These are phyloP conservation scores for Metridium senile DNA, from an alignment of 92 coral and sea anemone species.

Conservation along the genomic window DNA sequence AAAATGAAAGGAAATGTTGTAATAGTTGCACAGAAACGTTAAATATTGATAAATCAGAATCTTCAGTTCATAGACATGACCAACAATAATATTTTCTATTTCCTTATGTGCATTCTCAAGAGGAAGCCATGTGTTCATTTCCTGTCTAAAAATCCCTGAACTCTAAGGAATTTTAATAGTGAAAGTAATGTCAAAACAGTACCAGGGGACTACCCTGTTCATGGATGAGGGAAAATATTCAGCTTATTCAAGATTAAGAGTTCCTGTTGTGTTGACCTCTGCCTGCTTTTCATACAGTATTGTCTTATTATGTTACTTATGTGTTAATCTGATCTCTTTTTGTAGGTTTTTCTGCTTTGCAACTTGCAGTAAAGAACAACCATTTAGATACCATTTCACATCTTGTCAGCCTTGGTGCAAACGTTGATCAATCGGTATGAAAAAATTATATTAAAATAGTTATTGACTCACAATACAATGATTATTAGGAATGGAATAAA, in stretches of 20 bases:
- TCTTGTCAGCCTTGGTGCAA: conserved; percentile 76
- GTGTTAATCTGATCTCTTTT: background rate
- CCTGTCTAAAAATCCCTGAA: background rate
- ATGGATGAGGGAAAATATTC: conserved; percentile 3
- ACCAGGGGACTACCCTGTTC: conserved; percentile 28
- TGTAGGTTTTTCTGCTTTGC: conserved; percentile 86
- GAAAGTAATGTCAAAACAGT: conserved; percentile 13
- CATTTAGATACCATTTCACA: conserved; percentile 49
- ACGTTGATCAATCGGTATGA: conserved; percentile 74
- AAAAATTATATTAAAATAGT: no score
- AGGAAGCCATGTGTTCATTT: background rate
- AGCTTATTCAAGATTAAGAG: conserved; percentile 20
- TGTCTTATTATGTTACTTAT: background rate
- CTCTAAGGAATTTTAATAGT: conserved; percentile 1
- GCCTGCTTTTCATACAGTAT: background rate
- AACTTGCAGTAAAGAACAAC: conserved; percentile 63
- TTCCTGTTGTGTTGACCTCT: conserved; percentile 2
- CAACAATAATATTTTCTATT: no score
- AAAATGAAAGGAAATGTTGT: no score
- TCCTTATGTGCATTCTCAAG: background rate
- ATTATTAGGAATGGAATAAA: no score
- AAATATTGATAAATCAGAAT: no score
- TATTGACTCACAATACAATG: no score
- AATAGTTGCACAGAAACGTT: no score
- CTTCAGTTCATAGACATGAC: no score